A percentile compares a stretch with the other conserved stretches of the same genome.
phyloP scores from a whole-genome alignment of 1,140 invertebrate genomes.

The Drosophila arizonae region DNA sequence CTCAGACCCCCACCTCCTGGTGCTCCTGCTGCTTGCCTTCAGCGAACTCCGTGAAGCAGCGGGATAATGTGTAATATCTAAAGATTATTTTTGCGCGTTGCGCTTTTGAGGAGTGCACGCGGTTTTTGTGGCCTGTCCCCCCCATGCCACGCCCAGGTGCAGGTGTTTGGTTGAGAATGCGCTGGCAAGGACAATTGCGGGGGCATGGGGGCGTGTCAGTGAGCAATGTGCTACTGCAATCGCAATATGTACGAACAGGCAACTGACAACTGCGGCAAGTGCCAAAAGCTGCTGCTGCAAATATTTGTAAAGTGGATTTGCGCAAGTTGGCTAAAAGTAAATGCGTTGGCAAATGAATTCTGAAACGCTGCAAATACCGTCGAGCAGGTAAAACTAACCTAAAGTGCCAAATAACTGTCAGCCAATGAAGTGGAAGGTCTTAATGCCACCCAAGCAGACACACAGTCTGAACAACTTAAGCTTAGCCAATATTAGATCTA shows the following conservation, averaged over 20 bases:
- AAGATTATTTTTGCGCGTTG: constrained; percentile 62
- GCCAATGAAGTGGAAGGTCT: constrained; percentile 33
- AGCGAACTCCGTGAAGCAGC: constrained; percentile 12
- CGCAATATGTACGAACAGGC: constrained; percentile 51
- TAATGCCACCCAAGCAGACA: constrained; percentile 8
- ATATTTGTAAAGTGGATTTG: constrained; percentile 77
- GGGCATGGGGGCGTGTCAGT: constrained; percentile 16
- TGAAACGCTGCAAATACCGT: constrained; percentile 40
- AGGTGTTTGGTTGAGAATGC: constrained; percentile 44
- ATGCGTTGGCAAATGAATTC: constrained; percentile 65
- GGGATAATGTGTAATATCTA: constrained; percentile 75
- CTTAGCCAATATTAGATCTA: too few species aligned
- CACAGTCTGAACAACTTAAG: constrained; percentile 3
- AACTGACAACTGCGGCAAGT: constrained; percentile 51
- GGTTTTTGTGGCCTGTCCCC: constrained; percentile 63
- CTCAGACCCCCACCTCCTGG: not conserved
- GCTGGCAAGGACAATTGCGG: too few species aligned
- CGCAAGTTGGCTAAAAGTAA: constrained; percentile 60
- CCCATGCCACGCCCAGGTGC: constrained; percentile 4
- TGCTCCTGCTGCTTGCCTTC: not conserved
- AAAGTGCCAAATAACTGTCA: constrained; percentile 51
- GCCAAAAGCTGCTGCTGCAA: constrained; percentile 51
- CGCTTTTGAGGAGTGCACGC: constrained; percentile 31
- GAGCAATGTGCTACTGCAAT: constrained; percentile 39
- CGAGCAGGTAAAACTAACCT: constrained; percentile 6